Percentiles rank a stretch among this genome's conserved stretches.
These are phyloP conservation scores for Cyanoramphus novaezelandiae DNA, from an alignment of 2,113 vertebrate genomes.

Conservation along the genomic window DNA sequence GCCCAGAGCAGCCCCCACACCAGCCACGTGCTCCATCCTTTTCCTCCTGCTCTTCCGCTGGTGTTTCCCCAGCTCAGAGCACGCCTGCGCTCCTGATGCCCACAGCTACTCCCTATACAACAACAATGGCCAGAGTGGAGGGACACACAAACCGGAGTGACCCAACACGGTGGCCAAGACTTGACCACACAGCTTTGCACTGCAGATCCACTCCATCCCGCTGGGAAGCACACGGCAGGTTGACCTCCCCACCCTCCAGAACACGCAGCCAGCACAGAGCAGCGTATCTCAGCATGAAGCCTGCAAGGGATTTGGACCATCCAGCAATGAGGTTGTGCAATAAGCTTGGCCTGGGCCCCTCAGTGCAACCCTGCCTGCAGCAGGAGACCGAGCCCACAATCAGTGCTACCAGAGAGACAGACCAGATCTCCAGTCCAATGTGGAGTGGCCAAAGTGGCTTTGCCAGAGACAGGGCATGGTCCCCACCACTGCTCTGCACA, in stretches of 20 bases:
- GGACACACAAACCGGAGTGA: not conserved
- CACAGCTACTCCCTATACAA: not conserved
- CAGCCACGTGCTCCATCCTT: no score
- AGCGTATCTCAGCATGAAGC: rapidly evolving
- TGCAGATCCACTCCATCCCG: not conserved
- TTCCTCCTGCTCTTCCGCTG: no score
- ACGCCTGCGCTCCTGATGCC: rapidly evolving
- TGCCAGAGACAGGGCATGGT: not conserved
- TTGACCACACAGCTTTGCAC: rapidly evolving
- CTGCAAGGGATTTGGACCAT: not conserved
- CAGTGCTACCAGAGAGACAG: rapidly evolving
- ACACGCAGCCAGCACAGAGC: rapidly evolving
- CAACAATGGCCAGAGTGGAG: rapidly evolving
- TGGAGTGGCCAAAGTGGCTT: not conserved
- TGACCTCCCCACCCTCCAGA: not conserved
- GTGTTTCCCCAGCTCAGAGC: not conserved
- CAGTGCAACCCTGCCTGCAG: not conserved
- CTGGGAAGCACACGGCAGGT: rapidly evolving
- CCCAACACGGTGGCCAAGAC: rapidly evolving
- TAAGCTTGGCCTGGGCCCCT: not conserved
- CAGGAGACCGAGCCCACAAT: not conserved
- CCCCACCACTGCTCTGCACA: not conserved
- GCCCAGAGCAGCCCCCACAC: no score
- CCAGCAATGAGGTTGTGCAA: not conserved
- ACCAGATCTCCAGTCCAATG: not conserved